Evolutionary conservation across 2,888 invertebrate genomes (phyloP), one percentile per base, ranked within the genome.

Genomic region (Protophormia terraenovae): DNA sequence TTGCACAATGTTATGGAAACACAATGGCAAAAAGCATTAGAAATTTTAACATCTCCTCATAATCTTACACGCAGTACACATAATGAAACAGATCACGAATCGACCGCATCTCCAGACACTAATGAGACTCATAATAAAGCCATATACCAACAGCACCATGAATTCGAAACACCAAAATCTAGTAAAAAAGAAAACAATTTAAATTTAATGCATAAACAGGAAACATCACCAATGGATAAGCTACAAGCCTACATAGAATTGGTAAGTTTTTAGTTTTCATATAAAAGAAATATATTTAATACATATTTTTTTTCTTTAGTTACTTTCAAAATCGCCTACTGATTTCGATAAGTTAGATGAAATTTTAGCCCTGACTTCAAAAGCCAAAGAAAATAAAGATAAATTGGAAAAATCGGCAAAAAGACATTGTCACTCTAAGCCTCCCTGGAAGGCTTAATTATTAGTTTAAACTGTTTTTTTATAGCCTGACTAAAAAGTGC

Each of bases 21-120:
- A 8, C 97, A 97, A 90, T 97, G 96, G 96, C 94, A 95, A 45
- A 96, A 97, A 90, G 96, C 96, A 1, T 92, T 97, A 41, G 94
- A 94, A 88, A 96, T 96, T 82, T 94, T 96, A 69, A 94, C 95
- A 7, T 91, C 91, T 10, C 92, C 91, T 4, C 92, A 92, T n/a
- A 91, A 88, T 87, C 88, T 89, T 14, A 88, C 88, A n/a, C 83
- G 87, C 32, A 75, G 81, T 45, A 83, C 84, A 14, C 87, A 88
- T 14, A 83, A 80, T 32, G 64, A 69, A 14, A 87, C 87, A 5
- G 88, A 89, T 16, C 76, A 76, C 8, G 90, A 90, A 35, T 89
- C 90, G 2, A n/a, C n/a, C n/a, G 87, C 89, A 0, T 90, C 90
- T 0, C 88, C 89, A 0, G 89, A 89, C 7, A 75, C 76, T 12